Evolutionary conservation across 2,888 invertebrate genomes (phyloP).

Genomic region (Antheraea yamamai): DNA sequence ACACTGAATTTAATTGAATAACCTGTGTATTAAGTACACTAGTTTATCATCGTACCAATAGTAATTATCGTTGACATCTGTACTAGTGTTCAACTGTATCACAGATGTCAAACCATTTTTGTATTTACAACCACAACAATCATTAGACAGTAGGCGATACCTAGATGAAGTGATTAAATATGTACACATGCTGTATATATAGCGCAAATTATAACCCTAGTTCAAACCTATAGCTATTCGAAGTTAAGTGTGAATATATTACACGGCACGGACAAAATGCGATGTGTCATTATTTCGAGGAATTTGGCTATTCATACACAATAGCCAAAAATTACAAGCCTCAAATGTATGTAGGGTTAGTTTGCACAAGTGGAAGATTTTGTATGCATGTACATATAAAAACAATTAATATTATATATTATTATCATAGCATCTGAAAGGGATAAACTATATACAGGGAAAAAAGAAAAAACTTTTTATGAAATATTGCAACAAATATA

Average conservation of each 20-base stretch:
- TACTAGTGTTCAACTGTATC: no score
- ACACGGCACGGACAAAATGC: background rate
- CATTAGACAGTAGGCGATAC: no score
- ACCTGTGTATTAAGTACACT: no score
- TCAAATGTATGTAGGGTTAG: background rate
- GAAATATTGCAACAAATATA: background rate
- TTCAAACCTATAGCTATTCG: background rate
- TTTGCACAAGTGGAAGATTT: no score
- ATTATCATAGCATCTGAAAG: background rate
- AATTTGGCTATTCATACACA: background rate
- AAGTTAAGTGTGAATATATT: background rate
- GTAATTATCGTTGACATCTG: no score
- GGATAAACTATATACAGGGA: background rate
- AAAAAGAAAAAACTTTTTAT: background rate
- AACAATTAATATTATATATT: background rate
- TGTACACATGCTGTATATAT: background rate
- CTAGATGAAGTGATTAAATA: background rate
- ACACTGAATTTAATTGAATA: no score
- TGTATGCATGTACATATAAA: no score
- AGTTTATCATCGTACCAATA: no score
- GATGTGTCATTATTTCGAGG: background rate
- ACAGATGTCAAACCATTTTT: no score
- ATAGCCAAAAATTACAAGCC: background rate
- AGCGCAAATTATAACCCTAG: background rate
- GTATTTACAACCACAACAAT: no score